Conservation (phyloP, 2,797 vertebrate genomes). For the Thunnus albacares region DNA sequence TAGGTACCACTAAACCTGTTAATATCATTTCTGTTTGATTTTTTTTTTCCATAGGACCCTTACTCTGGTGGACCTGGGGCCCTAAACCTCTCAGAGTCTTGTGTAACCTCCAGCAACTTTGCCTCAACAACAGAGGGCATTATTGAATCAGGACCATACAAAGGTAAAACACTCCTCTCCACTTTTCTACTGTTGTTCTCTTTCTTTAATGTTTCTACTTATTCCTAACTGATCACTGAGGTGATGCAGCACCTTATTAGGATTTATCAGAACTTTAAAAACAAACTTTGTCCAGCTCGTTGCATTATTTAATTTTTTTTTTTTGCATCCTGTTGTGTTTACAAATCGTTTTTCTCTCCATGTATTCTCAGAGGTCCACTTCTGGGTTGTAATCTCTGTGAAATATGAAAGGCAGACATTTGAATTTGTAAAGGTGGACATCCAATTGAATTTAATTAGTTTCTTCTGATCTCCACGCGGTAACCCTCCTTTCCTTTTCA, state of each 20-base stretch:
- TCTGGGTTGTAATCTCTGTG: slow-evolving; percentile 27
- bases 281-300: neutral
- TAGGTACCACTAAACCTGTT: neutral
- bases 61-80: slow-evolving; percentile 85
- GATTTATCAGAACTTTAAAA: neutral
- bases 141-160: slow-evolving; percentile 88
- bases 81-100: slow-evolving; percentile 90
- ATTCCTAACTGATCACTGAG: neutral
- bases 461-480: slow-evolving; percentile 77
- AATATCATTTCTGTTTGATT: neutral
- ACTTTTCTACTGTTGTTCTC: neutral
- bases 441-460: slow-evolving; percentile 78
- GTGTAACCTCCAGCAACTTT: slow-evolving; percentile 88
- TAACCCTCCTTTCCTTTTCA: slow-evolving; percentile 67
- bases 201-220: neutral
- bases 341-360: neutral
- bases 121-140: slow-evolving; percentile 90
- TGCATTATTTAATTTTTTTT: slow-evolving; percentile 20
- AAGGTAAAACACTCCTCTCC: slow-evolving; percentile 79
- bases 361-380: slow-evolving; percentile 1
- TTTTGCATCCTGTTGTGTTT: slow-evolving; percentile 6
- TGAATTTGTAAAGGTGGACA: slow-evolving; percentile 79
- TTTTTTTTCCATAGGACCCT: slow-evolving; percentile 86
- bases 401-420: slow-evolving; percentile 69
- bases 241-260: slow-evolving; percentile 1